Evolutionary conservation across 2,113 vertebrate species (phyloP).

Genomic region (Pan paniscus): DNA sequence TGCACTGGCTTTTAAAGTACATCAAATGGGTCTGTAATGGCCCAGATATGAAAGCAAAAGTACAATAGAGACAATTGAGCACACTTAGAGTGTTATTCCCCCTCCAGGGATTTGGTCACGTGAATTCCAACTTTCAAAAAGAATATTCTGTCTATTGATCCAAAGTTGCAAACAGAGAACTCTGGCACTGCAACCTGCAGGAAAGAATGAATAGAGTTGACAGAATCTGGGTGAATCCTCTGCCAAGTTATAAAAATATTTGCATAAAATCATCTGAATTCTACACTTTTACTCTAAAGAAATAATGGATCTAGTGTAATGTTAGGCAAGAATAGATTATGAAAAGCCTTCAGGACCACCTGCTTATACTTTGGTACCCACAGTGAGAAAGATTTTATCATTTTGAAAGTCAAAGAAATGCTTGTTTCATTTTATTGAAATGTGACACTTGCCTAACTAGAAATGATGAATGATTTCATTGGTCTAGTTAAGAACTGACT

Average conservation of each 20-base stretch:
- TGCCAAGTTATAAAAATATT: constrained; percentile 18
- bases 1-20: not conserved
- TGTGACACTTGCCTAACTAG: not conserved
- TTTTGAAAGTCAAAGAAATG: not conserved
- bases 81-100: not conserved
- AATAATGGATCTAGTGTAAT: not conserved
- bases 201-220: not conserved
- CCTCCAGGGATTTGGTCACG: not conserved
- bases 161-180: not conserved
- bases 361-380: not conserved
- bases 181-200: not conserved
- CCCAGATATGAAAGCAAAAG: not conserved
- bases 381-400: not conserved
- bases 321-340: not conserved
- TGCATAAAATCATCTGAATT: not conserved
- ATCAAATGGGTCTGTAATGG: not conserved
- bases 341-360: not conserved
- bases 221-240: not conserved
- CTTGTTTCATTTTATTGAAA: not conserved
- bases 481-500: not conserved
- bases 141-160: not conserved
- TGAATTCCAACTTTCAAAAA: not conserved
- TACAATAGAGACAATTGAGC: not conserved
- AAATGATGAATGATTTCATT: not conserved
- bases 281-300: not conserved